Base-by-base conservation (phyloP, 2,888 invertebrate species). In the Agapetus fuscipes region DNA sequence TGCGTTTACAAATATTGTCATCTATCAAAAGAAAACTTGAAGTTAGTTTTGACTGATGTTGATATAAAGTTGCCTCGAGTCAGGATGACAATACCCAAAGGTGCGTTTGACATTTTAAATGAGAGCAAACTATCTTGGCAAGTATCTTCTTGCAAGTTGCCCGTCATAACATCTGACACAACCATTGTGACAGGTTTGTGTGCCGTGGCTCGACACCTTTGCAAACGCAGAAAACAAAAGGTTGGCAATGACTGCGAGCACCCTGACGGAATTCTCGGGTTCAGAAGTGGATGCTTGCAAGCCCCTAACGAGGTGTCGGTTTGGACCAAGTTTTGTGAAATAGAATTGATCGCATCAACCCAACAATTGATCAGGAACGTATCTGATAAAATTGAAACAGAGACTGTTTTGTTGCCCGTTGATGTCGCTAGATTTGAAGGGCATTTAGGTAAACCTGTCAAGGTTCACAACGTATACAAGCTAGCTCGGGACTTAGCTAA, bases 271-370 rank as follows among this genome's bases (percentile, higher is more conserved):
- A 59, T 89, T 28, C 64, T 90, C 10, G 89, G 90, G 1, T 91
- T 89, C 54, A 78, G 87, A 43, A 76, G 75, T 45, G 76, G 83
- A 36, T 89, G 89, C 54, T 64, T 91, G 10, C 72, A 84, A 52
- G 82, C 89, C 2, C 87, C 88, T 36, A 81, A 87, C 16, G 90
- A 90, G 62, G 74, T 77, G 6, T 89, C 90, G 6, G 69, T 85
- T 26, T 93, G 91, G 93, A 94, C 93, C 0, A 83, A 83, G 53
- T 90, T 90, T 57, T 94, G 94, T 67, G 94, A 94, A 68, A 71
- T 85, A 3, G 86, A 90, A 55, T 64, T 90, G 29, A 72, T 84
- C 9, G 58, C 64, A 36, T 72, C 79, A 1, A 61, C 81, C 0
- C 33, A 37, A 49, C 2, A 43, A 41, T 10, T 48, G 25, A n/a